Conservation (phyloP, 2,888 invertebrate genomes). For the Andrena bucephala region DNA sequence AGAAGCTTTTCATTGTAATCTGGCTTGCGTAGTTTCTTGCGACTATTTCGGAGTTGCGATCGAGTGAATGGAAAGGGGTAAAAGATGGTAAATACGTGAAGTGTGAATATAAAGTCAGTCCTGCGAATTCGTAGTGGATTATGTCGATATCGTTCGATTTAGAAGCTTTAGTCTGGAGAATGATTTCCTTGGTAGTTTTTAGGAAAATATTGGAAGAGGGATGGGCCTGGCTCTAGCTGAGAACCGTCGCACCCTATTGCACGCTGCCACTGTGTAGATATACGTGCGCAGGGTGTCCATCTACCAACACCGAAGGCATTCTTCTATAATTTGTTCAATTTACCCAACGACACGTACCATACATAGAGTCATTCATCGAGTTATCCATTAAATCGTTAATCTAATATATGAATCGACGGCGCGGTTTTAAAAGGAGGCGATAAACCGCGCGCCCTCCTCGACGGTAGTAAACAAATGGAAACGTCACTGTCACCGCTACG, state of each 20-base stretch:
- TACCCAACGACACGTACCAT: conserved; percentile 80
- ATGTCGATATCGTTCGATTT: neutral
- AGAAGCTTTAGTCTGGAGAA: neutral
- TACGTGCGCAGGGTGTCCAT: conserved; percentile 73
- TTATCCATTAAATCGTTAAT: conserved; percentile 82
- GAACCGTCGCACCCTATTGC: conserved; percentile 53
- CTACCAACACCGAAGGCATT: conserved; percentile 78
- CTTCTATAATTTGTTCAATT: conserved; percentile 84
- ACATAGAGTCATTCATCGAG: conserved; percentile 80
- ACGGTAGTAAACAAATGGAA: conserved; percentile 55
- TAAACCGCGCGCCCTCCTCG: conserved; percentile 36
- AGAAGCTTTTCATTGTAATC: neutral
- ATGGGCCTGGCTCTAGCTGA: conserved; percentile 28
- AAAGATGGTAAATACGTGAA: no score
- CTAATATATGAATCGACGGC: conserved; percentile 76
- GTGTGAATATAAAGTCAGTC: no score
- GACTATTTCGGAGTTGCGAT: no score
- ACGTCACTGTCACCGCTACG: conserved; percentile 18
- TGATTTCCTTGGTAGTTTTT: neutral
- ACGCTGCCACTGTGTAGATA: conserved; percentile 33
- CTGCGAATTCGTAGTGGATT: no score
- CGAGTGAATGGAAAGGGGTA: no score
- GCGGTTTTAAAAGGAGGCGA: conserved; percentile 46
- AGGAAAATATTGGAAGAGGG: neutral
- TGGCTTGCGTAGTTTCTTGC: no score